phyloP scores from a whole-genome alignment of 2,113 vertebrate species.

The Larimichthys polyactis region DNA sequence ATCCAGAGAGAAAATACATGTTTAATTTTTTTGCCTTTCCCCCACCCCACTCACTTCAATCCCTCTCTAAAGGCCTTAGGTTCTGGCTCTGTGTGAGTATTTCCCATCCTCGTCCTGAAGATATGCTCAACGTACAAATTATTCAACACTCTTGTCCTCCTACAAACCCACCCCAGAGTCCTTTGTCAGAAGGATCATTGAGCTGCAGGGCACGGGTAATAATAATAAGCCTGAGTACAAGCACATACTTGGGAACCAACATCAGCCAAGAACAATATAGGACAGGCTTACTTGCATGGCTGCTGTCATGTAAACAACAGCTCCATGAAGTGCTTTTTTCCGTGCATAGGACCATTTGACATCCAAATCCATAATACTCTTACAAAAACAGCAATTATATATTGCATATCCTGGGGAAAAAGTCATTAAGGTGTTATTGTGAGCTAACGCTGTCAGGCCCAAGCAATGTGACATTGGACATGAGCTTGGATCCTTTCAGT shows the following conservation, averaged over 20 bases:
- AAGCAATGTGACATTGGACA: background rate
- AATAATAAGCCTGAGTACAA: constrained; percentile 76
- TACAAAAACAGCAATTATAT: constrained; percentile 42
- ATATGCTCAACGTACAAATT: constrained; percentile 75
- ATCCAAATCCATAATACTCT: constrained; percentile 51
- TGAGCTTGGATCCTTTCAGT: background rate
- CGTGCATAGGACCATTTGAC: constrained; percentile 36
- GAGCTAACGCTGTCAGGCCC: background rate
- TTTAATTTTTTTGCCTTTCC: constrained; percentile 16
- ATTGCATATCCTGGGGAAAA: background rate
- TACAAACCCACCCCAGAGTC: constrained; percentile 51
- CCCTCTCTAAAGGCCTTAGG: constrained; percentile 51
- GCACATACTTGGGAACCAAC: constrained; percentile 49
- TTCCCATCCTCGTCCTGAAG: constrained; percentile 73
- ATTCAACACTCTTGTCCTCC: constrained; percentile 56
- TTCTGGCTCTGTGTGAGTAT: constrained; percentile 48
- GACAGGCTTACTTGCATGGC: constrained; percentile 46
- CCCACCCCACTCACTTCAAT: constrained; percentile 30
- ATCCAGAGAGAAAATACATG: constrained; percentile 54
- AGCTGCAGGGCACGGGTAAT: constrained; percentile 73
- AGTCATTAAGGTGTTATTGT: background rate
- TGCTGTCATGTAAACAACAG: constrained; percentile 69
- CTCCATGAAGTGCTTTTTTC: constrained; percentile 29
- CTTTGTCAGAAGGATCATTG: constrained; percentile 69
- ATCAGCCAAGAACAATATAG: constrained; percentile 64